A percentile compares a stretch with the other conserved stretches of the same genome.
phyloP scores from a whole-genome alignment of 1,140 invertebrate genomes.

The Reticulitermes speratus region DNA sequence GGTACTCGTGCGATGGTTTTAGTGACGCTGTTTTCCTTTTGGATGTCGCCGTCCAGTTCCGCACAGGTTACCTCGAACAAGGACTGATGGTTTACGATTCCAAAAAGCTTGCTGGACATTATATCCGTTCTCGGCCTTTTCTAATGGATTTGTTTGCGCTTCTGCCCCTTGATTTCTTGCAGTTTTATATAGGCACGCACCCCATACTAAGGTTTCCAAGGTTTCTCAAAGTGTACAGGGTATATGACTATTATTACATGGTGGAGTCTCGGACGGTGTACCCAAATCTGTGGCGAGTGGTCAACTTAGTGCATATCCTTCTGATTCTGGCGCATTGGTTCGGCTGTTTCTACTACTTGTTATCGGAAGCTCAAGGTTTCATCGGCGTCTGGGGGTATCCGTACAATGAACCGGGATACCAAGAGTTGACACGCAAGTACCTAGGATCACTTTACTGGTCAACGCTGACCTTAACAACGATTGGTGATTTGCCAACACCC shows the following conservation, averaged over 20 bases:
- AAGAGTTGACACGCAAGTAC: slow-evolving; percentile 86
- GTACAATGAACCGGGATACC: slow-evolving; percentile 80
- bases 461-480: slow-evolving; percentile 93
- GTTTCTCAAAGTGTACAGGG: slow-evolving; percentile 85
- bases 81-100: slow-evolving; percentile 92
- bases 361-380: slow-evolving; percentile 89
- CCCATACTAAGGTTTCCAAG: slow-evolving; percentile 80
- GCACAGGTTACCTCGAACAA: slow-evolving; percentile 94
- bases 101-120: slow-evolving; percentile 85
- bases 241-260: slow-evolving; percentile 93
- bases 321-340: slow-evolving; percentile 96
- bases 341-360: slow-evolving; percentile 93
- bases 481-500: slow-evolving; percentile 90
- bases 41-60: slow-evolving; percentile 86
- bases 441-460: slow-evolving; percentile 95
- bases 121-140: slow-evolving; percentile 81
- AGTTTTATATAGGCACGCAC: slow-evolving; percentile 74
- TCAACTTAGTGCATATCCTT: slow-evolving; percentile 92
- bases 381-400: slow-evolving; percentile 92
- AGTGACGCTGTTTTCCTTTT: slow-evolving; percentile 84
- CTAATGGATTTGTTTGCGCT: slow-evolving; percentile 81
- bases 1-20: slow-evolving; percentile 79
- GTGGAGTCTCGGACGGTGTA: slow-evolving; percentile 93
- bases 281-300: slow-evolving; percentile 94
- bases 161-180: slow-evolving; percentile 83